Conservation (phyloP, 1,140 invertebrate genomes). For the Linepithema humile region DNA sequence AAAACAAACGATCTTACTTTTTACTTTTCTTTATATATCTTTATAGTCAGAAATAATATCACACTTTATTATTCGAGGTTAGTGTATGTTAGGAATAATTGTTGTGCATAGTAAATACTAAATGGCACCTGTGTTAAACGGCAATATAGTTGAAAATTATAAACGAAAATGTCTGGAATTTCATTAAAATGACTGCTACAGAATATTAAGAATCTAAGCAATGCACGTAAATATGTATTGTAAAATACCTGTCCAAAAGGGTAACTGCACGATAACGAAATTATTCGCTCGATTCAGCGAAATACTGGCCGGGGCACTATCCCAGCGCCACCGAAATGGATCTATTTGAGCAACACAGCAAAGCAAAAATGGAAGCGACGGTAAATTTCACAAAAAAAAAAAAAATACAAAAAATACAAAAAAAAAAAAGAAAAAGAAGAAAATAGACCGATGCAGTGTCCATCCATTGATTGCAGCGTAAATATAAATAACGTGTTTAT, state of each 20-base stretch:
- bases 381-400: background rate
- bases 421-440: background rate
- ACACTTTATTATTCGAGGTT: too few relatives aligned
- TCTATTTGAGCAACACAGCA: background rate
- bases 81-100: too few relatives aligned
- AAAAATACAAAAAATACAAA: too few relatives aligned
- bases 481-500: constrained; percentile 23
- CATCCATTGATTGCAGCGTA: constrained; percentile 12
- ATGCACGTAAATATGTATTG: constrained; percentile 15
- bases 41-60: too few relatives aligned
- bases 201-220: constrained; percentile 27
- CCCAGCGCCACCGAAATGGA: background rate
- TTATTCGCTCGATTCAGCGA: constrained; percentile 17
- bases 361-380: background rate
- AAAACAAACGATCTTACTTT: background rate
- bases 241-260: constrained; percentile 2
- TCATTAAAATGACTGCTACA: constrained; percentile 4
- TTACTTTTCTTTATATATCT: too few relatives aligned
- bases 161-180: constrained; percentile 24
- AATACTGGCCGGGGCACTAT: background rate
- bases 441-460: background rate
- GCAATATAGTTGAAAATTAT: background rate
- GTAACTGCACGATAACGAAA: constrained; percentile 18
- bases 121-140: too few relatives aligned
- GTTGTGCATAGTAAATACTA: too few relatives aligned